Evolutionary conservation across 2,888 invertebrate genomes (phyloP).

Genomic region (Aphidoletes aphidimyza): DNA sequence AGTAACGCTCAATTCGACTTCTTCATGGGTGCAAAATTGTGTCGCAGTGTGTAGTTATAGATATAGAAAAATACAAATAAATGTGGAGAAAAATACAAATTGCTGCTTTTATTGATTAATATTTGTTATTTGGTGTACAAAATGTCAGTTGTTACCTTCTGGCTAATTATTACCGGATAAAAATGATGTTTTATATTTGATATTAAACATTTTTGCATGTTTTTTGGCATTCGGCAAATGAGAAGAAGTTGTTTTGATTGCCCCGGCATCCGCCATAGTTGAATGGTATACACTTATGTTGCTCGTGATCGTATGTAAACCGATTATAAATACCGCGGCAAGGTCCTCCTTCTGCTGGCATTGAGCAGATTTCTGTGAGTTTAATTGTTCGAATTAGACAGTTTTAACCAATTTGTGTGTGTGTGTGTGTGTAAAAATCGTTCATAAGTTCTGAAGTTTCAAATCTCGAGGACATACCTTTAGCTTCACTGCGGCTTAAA

Average conservation of each 20-base stretch:
- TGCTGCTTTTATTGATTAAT: too few species aligned
- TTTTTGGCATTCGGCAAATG: slow-evolving; percentile 78
- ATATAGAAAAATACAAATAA: too few species aligned
- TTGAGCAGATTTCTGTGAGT: slow-evolving; percentile 87
- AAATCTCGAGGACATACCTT: slow-evolving; percentile 72
- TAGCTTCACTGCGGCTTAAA: slow-evolving; percentile 79
- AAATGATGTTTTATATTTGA: slow-evolving; percentile 57
- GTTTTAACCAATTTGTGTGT: too few species aligned
- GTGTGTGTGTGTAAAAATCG: too few species aligned
- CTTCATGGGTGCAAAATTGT: too few species aligned
- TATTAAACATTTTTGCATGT: slow-evolving; percentile 69
- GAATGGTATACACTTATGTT: slow-evolving; percentile 86
- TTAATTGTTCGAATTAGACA: not conserved
- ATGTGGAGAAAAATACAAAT: too few species aligned
- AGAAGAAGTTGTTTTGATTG: slow-evolving; percentile 90
- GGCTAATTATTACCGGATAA: too few species aligned
- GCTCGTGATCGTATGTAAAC: slow-evolving; percentile 83
- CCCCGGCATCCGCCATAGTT: slow-evolving; percentile 90
- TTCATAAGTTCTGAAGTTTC: too few species aligned
- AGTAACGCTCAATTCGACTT: too few species aligned
- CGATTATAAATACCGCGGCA: slow-evolving; percentile 88
- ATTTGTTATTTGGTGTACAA: too few species aligned
- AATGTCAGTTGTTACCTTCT: too few species aligned
- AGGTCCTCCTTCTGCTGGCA: slow-evolving; percentile 81
- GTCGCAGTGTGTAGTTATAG: too few species aligned